Base-by-base conservation (phyloP, 2,888 invertebrate genomes). In the Microctonus brassicae region DNA sequence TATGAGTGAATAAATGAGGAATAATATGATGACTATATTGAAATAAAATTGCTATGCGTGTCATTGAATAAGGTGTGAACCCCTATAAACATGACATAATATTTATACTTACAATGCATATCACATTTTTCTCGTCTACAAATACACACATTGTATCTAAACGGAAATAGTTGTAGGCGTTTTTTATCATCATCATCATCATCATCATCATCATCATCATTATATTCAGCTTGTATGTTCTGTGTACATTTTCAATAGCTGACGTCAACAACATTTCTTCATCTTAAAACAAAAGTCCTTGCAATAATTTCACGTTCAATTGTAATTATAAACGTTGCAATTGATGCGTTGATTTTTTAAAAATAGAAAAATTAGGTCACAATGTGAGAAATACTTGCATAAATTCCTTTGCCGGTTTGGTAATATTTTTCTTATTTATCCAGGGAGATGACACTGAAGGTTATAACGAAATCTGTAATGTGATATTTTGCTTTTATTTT, bases 361-460 rank as follows among this genome's bases (percentile, higher is more conserved):
- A 57, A 66, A 66, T 66, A 22, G 52, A 9, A 33, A 33, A 55
- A 65, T 26, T 47, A 55, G 42, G 57, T 55, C 39, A 42, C 33
- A 24, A 57, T 36, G 36, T 47, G 26, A 63, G 22, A 24, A n/a
- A 52, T 7, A 5, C 47, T 58, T 13, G n/a, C 20, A 20, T 17
- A 52, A 64, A 26, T 62, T 62, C 36, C 24, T 42, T 62, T 24
- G 29, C 7, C 29, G 4, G 29, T 3, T 29, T 29, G 29, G 4
- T 3, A 5, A 7, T 17, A 7, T 47, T 20, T 6, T n/a, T n/a
- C 17, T n/a, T n/a, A n/a, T n/a, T n/a, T n/a, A n/a, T n/a, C n/a
- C n/a, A n/a, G n/a, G 17, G 47, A 47, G 47, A 47, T 47, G 17
- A n/a, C 3, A 17, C 47, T 4, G 7, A 47, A 47, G 7, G 20